These are phyloP conservation scores for Pipistrellus kuhlii DNA, from an alignment of 2,797 vertebrate genomes.

Conservation along the genomic window DNA sequence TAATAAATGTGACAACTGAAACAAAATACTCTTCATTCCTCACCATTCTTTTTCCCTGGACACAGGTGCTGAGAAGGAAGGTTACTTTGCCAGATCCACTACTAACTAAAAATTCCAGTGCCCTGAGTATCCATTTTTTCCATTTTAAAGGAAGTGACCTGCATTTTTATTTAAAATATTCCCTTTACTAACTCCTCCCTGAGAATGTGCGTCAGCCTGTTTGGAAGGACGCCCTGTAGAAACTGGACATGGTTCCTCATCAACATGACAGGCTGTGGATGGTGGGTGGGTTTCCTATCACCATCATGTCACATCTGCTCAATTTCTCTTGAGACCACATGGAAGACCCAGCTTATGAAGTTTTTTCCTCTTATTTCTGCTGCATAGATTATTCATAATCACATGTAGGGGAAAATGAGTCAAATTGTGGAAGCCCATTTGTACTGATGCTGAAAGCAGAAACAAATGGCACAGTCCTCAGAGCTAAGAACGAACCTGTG, in stretches of 20 bases:
- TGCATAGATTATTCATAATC: constrained; percentile 62
- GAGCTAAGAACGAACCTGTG: background rate
- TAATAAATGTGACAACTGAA: constrained; percentile 36
- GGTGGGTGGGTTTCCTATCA: constrained; percentile 57
- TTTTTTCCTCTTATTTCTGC: constrained; percentile 57
- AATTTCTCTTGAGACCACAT: constrained; percentile 65
- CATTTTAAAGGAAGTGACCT: background rate
- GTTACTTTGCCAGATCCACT: background rate
- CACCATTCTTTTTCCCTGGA: background rate
- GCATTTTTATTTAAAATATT: constrained; percentile 3
- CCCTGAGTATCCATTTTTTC: background rate
- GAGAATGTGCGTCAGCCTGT: background rate
- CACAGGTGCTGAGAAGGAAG: background rate
- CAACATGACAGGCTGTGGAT: constrained; percentile 54
- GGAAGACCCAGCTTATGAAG: background rate
- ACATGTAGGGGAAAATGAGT: background rate
- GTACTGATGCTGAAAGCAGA: constrained; percentile 50
- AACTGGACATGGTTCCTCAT: background rate
- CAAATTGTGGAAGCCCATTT: background rate
- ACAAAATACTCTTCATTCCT: background rate
- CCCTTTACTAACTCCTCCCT: constrained; percentile 42
- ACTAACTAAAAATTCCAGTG: constrained; percentile 44
- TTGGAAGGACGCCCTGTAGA: constrained; percentile 16
- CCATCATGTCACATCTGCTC: constrained; percentile 62
- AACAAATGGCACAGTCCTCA: constrained; percentile 11